These are phyloP conservation scores for Dasysyrphus tricinctus DNA, from an alignment of 2,888 invertebrate genomes.

Conservation along the genomic window DNA sequence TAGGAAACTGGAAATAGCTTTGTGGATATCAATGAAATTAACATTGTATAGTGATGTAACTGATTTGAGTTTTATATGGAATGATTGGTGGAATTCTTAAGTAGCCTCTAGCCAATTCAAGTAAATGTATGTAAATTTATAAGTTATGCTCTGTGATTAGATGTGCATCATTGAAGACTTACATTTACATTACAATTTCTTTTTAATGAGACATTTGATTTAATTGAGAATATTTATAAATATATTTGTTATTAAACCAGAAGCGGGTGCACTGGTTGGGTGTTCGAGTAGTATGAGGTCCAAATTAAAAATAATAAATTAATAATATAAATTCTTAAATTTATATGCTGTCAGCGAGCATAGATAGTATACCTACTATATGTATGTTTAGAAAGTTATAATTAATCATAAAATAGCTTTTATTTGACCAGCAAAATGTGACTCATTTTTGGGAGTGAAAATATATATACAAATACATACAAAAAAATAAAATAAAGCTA, in stretches of 20 bases:
- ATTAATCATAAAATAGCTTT: too few relatives aligned
- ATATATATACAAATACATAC: too few relatives aligned
- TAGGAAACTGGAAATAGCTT: conserved; percentile 36
- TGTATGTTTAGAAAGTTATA: too few relatives aligned
- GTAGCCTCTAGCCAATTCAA: conserved; percentile 26
- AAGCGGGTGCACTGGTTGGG: neutral
- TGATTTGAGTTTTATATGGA: conserved; percentile 36
- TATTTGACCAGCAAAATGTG: too few relatives aligned
- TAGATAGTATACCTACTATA: too few relatives aligned
- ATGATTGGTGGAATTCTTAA: conserved; percentile 54
- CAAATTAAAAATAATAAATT: too few relatives aligned
- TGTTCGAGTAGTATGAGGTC: neutral
- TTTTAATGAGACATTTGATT: neutral
- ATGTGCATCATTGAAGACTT: conserved; percentile 8
- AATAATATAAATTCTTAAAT: too few relatives aligned
- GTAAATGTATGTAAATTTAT: conserved; percentile 12
- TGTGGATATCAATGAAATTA: conserved; percentile 46
- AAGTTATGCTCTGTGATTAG: conserved; percentile 12
- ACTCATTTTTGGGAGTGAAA: too few relatives aligned
- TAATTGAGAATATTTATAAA: neutral
- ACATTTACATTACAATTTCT: neutral
- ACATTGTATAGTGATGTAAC: conserved; percentile 15
- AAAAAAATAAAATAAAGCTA: too few relatives aligned
- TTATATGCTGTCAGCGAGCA: too few relatives aligned
- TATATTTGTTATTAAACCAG: neutral